Conservation (phyloP, 2,797 vertebrate species). For the Diplodus sargus region DNA sequence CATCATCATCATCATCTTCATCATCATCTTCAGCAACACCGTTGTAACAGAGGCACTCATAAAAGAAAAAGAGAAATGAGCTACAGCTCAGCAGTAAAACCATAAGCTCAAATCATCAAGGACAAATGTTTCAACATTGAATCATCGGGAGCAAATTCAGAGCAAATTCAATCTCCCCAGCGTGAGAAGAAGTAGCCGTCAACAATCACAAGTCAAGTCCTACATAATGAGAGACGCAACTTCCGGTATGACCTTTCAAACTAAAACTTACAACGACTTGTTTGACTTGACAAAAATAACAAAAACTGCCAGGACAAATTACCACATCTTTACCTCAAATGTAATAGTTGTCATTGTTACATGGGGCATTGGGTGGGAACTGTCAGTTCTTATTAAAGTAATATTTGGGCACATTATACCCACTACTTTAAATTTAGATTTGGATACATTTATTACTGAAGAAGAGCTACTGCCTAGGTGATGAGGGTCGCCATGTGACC, state of each 20-base stretch:
- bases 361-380: not conserved
- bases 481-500: no score
- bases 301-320: not conserved
- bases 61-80: no score
- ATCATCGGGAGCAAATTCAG: not conserved
- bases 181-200: not conserved
- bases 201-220: not conserved
- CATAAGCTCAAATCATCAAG: not conserved
- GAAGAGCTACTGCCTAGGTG: no score
- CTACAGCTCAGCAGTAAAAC: not conserved
- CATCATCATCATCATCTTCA: not conserved
- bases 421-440: no score
- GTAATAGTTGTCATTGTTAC: not conserved
- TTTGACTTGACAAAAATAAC: no score
- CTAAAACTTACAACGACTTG: not conserved
- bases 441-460: no score
- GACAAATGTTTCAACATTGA: not conserved
- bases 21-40: not conserved
- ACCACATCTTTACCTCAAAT: not conserved
- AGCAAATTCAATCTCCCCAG: not conserved
- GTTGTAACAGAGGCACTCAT: not conserved
- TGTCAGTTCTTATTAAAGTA: not conserved
- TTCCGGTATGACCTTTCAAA: constrained; percentile 40
- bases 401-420: not conserved
- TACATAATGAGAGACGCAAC: rapidly evolving